phyloP scores from a whole-genome alignment of 2,797 vertebrate species.

The Poeciliopsis infans region DNA sequence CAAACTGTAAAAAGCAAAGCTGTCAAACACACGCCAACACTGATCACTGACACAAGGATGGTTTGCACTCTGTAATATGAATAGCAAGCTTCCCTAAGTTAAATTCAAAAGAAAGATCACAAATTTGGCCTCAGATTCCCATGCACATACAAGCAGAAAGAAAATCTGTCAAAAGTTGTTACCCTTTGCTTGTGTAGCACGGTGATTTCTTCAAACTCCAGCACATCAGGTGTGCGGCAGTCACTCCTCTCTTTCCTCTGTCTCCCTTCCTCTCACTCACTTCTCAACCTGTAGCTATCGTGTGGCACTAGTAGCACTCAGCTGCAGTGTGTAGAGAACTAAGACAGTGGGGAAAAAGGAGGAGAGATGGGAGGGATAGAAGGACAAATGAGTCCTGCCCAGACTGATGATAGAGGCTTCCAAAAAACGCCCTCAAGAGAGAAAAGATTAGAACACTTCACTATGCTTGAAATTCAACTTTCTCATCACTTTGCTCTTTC shows the following conservation, averaged over 20 bases:
- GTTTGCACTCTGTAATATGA: conserved; percentile 46
- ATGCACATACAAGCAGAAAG: conserved; percentile 44
- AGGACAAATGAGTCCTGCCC: conserved; percentile 76
- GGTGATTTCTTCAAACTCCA: conserved; percentile 78
- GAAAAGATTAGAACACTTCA: conserved; percentile 62
- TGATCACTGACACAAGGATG: conserved; percentile 45
- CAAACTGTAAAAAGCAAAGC: conserved; percentile 64
- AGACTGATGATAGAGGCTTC: conserved; percentile 71
- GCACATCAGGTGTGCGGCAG: conserved; percentile 63
- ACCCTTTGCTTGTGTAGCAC: conserved; percentile 70
- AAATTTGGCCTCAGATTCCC: conserved; percentile 32
- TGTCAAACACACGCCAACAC: conserved; percentile 51
- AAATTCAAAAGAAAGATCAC: conserved; percentile 43
- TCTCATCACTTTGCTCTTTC: conserved; percentile 57
- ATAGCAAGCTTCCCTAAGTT: conserved; percentile 56
- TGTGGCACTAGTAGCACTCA: conserved; percentile 75
- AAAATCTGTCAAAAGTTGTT: conserved; percentile 40
- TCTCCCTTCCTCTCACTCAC: conserved; percentile 71
- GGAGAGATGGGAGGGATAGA: conserved; percentile 63
- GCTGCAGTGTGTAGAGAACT: conserved; percentile 58
- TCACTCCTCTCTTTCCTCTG: conserved; percentile 66
- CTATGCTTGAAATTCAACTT: conserved; percentile 49
- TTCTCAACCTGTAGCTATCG: conserved; percentile 80
- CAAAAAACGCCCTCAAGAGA: conserved; percentile 66
- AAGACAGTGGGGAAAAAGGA: conserved; percentile 57